Percentiles rank a stretch among this genome's conserved stretches.
Evolutionary conservation across 2,797 vertebrate genomes (phyloP).

Genomic region (Myoxocephalus aenaeus): DNA sequence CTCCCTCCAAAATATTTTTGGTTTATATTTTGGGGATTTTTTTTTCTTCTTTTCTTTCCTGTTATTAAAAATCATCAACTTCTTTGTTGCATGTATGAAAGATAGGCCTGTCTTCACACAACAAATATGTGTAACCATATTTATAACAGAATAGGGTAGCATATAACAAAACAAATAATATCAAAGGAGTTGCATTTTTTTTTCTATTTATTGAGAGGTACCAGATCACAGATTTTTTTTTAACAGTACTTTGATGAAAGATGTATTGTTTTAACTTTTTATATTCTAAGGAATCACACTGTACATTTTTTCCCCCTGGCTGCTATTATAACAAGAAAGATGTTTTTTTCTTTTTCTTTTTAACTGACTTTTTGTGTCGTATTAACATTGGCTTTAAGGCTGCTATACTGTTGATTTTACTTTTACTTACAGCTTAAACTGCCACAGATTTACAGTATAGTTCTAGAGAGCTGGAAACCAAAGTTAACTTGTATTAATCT

Average conservation of each 20-base stretch:
- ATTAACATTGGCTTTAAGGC: constrained; percentile 79
- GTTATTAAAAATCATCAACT: constrained; percentile 54
- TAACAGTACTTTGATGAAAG: constrained; percentile 58
- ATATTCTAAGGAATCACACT: constrained; percentile 77
- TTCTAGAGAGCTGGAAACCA: constrained; percentile 82
- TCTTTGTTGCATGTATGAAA: constrained; percentile 72
- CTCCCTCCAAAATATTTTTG: constrained; percentile 46
- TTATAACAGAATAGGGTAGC: constrained; percentile 69
- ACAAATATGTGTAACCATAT: constrained; percentile 60
- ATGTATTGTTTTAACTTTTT: constrained; percentile 32
- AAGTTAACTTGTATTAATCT: constrained; percentile 78
- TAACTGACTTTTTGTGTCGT: constrained; percentile 70
- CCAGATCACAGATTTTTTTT: constrained; percentile 68
- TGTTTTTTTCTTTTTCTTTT: neutral
- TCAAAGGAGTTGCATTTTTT: constrained; percentile 60
- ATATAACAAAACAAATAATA: constrained; percentile 57
- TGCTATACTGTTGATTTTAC: constrained; percentile 77
- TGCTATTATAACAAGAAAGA: constrained; percentile 77
- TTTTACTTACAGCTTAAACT: constrained; percentile 80
- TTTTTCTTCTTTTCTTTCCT: neutral
- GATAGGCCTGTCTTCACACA: constrained; percentile 44
- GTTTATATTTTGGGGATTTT: constrained; percentile 6
- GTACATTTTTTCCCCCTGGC: constrained; percentile 78
- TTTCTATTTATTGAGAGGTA: constrained; percentile 81
- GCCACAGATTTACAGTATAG: constrained; percentile 80